Conservation (phyloP, 2,888 invertebrate species). For the Sesia apiformis region DNA sequence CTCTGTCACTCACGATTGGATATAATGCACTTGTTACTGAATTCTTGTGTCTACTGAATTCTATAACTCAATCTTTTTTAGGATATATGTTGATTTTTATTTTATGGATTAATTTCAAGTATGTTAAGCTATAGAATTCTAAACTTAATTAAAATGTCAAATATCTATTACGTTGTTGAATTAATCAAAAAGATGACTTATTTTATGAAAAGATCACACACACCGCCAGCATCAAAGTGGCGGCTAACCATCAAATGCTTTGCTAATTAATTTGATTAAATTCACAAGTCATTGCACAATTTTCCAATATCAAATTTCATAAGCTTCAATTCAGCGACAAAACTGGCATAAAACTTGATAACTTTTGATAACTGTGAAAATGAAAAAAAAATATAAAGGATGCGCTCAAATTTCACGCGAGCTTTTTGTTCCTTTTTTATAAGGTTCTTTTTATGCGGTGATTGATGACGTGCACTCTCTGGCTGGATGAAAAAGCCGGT, state of each 20-base stretch:
- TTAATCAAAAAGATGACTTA: too few species aligned
- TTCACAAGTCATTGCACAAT: slow-evolving; percentile 31
- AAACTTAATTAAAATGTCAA: too few species aligned
- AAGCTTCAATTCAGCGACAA: slow-evolving; percentile 13
- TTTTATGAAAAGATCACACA: too few species aligned
- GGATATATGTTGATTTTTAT: too few species aligned
- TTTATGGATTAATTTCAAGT: too few species aligned
- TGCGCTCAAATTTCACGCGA: slow-evolving; percentile 25
- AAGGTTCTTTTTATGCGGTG: slow-evolving; percentile 32
- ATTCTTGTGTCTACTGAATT: too few species aligned
- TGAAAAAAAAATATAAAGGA: slow-evolving; percentile 10
- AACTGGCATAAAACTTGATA: slow-evolving; percentile 32
- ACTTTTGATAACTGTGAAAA: slow-evolving; percentile 21
- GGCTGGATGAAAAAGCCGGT: slow-evolving; percentile 28
- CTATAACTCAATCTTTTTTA: too few species aligned
- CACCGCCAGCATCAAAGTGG: not conserved
- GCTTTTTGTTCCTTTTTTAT: slow-evolving; percentile 36
- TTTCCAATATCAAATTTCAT: slow-evolving; percentile 22
- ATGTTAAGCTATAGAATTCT: too few species aligned
- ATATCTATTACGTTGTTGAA: too few species aligned
- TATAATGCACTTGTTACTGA: too few species aligned
- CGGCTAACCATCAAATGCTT: not conserved
- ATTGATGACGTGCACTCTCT: slow-evolving; percentile 36
- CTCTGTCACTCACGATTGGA: too few species aligned
- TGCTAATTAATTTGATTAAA: slow-evolving; percentile 11